Conservation (phyloP, 2,113 vertebrate species). For the Epinephelus fuscoguttatus region DNA sequence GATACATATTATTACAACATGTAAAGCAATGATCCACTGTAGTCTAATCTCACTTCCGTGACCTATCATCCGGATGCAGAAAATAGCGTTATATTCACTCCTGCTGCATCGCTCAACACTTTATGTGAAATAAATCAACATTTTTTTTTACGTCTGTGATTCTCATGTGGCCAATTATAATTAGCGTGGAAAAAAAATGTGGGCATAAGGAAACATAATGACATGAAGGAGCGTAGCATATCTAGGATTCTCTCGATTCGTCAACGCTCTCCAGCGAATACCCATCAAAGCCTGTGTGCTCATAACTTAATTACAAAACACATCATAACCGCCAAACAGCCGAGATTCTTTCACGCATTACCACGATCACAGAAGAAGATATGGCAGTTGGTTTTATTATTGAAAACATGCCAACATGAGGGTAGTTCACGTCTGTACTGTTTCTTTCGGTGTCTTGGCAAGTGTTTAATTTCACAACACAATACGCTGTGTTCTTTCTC, state of each 20-base stretch:
- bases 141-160: slow-evolving; percentile 3
- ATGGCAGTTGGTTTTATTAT: slow-evolving; percentile 49
- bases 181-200: slow-evolving; percentile 29
- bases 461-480: slow-evolving; percentile 33
- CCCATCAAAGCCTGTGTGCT: slow-evolving; percentile 58
- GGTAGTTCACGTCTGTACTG: slow-evolving; percentile 17
- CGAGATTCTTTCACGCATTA: slow-evolving; percentile 45
- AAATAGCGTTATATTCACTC: not conserved
- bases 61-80: not conserved
- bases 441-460: slow-evolving; percentile 12
- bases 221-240: slow-evolving; percentile 51
- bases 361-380: slow-evolving; percentile 9
- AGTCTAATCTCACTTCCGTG: slow-evolving; percentile 4
- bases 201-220: slow-evolving; percentile 43
- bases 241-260: slow-evolving; percentile 33
- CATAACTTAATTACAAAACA: slow-evolving; percentile 66
- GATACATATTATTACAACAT: slow-evolving; percentile 45
- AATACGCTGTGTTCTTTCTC: not conserved
- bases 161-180: slow-evolving; percentile 57
- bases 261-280: slow-evolving; percentile 45
- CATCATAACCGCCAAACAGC: slow-evolving; percentile 47
- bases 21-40: slow-evolving; percentile 6
- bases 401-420: slow-evolving; percentile 44
- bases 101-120: not conserved
- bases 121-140: slow-evolving; percentile 8